These are phyloP conservation scores for Abscondita cerata DNA, from an alignment of 2,888 invertebrate genomes.

Conservation along the genomic window DNA sequence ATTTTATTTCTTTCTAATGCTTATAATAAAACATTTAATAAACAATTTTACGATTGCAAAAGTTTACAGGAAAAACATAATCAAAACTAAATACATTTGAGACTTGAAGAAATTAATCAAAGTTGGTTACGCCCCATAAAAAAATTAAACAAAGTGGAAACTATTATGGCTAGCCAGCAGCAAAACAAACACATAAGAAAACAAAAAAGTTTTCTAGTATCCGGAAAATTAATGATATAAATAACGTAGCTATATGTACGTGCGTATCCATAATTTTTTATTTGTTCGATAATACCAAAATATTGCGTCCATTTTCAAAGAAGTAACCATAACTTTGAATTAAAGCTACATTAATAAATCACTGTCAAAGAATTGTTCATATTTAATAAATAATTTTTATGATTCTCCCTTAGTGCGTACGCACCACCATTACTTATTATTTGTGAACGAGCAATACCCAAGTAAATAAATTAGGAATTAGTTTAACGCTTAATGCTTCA, in stretches of 20 bases:
- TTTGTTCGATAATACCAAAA: too few relatives aligned
- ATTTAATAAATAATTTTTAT: constrained; percentile 11
- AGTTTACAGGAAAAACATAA: too few relatives aligned
- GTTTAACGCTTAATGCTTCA: constrained; percentile 13
- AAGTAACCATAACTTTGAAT: constrained; percentile 6
- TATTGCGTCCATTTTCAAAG: neutral
- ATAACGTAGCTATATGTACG: neutral
- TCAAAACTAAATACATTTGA: neutral
- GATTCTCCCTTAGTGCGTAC: neutral
- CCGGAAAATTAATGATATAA: neutral
- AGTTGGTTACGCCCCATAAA: constrained; percentile 12
- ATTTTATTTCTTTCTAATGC: too few relatives aligned
- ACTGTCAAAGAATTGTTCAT: constrained; percentile 4
- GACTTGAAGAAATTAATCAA: neutral
- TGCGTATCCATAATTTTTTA: too few relatives aligned
- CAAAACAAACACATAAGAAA: neutral
- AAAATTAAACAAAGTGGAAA: neutral
- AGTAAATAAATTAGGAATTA: constrained; percentile 20
- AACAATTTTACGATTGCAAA: too few relatives aligned
- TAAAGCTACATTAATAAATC: constrained; percentile 1
- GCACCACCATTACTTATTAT: constrained; percentile 9
- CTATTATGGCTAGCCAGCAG: neutral
- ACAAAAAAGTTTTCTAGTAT: neutral
- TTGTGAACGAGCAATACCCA: constrained; percentile 1
- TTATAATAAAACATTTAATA: too few relatives aligned